Evolutionary conservation across 2,888 invertebrate species (phyloP).

Genomic region (Furcula furcula): DNA sequence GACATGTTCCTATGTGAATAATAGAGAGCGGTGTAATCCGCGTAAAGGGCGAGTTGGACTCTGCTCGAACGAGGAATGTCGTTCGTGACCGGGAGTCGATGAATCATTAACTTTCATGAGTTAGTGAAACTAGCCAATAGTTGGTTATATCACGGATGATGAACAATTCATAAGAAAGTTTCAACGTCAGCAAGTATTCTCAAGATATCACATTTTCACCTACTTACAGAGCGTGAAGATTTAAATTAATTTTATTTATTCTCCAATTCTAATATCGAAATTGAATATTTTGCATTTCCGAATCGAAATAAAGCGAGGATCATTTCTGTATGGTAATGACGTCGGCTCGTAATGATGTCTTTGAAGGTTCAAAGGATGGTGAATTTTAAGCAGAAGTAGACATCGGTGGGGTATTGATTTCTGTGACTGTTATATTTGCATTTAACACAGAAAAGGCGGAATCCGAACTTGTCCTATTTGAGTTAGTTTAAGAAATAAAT

Average conservation of each 20-base stretch:
- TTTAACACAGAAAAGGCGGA: conserved; percentile 54
- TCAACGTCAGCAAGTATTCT: too few species aligned
- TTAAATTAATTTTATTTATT: conserved; percentile 11
- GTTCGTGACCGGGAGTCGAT: too few species aligned
- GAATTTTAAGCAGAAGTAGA: conserved; percentile 55
- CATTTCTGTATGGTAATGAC: conserved; percentile 52
- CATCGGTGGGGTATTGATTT: conserved; percentile 54
- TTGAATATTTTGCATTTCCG: conserved; percentile 18
- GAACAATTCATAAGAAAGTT: too few species aligned
- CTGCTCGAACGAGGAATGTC: too few species aligned
- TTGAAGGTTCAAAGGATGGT: conserved; percentile 46
- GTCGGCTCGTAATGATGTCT: conserved; percentile 57
- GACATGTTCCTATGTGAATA: too few species aligned
- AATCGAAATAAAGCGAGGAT: conserved; percentile 20
- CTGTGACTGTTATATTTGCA: conserved; percentile 61
- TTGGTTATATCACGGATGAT: too few species aligned
- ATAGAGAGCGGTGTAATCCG: too few species aligned
- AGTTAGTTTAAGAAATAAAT: not conserved
- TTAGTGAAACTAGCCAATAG: too few species aligned
- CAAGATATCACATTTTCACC: too few species aligned
- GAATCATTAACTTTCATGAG: too few species aligned
- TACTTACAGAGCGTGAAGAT: too few species aligned
- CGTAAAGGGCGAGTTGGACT: too few species aligned
- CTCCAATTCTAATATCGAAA: conserved; percentile 14
- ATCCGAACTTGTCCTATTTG: conserved; percentile 11